Evolutionary conservation across 2,113 vertebrate genomes (phyloP), one percentile per base, ranked within the genome.

Genomic region (Pachypanchax playfairii): DNA sequence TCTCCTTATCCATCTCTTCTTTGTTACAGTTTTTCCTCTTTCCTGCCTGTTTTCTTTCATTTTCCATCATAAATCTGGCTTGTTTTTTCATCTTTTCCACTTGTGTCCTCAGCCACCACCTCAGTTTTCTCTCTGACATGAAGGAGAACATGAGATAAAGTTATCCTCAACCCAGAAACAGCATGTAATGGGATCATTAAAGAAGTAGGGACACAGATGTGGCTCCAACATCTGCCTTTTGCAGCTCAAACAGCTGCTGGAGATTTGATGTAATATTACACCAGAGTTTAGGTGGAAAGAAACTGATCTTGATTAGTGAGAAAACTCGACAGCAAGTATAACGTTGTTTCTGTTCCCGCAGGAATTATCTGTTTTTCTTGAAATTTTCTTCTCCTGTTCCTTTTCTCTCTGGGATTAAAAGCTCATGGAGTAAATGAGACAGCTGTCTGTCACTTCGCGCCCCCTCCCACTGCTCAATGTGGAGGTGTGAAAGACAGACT

Each of bases 251-350:
- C 73, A 26, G 52, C 48, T 46, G 68, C 48, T 44, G 48, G 36
- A 15, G 38, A 51, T 36, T 57, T 7, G 29, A 58, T 69, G 57
- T 57, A 55, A 62, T 59, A n/a, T n/a, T n/a, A 50, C 62, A 50
- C 33, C 21, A 20, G 68, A 61, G 57, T 43, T 73, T 33, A 50
- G 14, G 44, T 31, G 25, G 7, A 17, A 24, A 38, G 24, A 48
- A 68, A 77, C 75, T 56, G 2, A 72, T 71, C 50, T 35, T 57
- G 62, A 73, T 75, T 76, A 72, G 69, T 51, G 22, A 28, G 46
- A 59, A 81, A 31, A 12, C 43, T 53, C 33, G 24, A 6, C 48
- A 42, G 43, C 28, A 26, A 50, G 44, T 57, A 20, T 21, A 38
- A 71, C 52, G 33, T 15, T 52, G 35, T 55, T 17, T 52, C 5